Conservation (phyloP, 1,140 invertebrate species). For the Metopolophium dirhodum region DNA sequence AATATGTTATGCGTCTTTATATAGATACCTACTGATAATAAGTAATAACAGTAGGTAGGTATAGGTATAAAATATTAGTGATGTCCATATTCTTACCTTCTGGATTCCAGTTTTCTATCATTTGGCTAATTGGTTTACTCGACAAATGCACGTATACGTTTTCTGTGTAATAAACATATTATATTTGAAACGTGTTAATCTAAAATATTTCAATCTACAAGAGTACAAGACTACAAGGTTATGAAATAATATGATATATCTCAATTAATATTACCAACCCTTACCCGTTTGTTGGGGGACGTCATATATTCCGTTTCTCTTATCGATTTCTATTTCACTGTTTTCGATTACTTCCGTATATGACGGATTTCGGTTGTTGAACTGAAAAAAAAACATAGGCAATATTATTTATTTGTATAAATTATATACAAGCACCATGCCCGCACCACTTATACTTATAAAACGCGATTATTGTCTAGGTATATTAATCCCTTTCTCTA, state of each 20-base stretch:
- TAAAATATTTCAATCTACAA: not conserved
- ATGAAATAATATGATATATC: not conserved
- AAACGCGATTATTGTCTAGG: not conserved
- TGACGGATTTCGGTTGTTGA: constrained; percentile 8
- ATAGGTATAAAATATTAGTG: not conserved
- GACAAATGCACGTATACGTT: constrained; percentile 47
- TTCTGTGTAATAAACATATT: not conserved
- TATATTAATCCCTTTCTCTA: not conserved
- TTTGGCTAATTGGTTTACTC: constrained; percentile 44
- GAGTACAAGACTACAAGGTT: too few relatives aligned
- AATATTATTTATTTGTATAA: too few relatives aligned
- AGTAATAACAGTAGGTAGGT: too few relatives aligned
- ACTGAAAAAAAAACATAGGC: constrained; percentile 13
- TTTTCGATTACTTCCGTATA: constrained; percentile 6
- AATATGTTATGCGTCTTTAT: not conserved
- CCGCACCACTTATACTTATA: too few relatives aligned
- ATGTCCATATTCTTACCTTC: constrained; percentile 27
- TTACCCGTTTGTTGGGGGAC: constrained; percentile 42
- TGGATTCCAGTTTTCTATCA: constrained; percentile 47
- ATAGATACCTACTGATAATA: not conserved
- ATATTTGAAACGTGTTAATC: not conserved
- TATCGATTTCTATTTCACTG: not conserved
- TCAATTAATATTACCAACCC: not conserved
- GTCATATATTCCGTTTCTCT: constrained; percentile 23
- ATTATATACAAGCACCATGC: not conserved